phyloP scores from a whole-genome alignment of 2,113 vertebrate genomes.

The Psammodynastes pulverulentus region DNA sequence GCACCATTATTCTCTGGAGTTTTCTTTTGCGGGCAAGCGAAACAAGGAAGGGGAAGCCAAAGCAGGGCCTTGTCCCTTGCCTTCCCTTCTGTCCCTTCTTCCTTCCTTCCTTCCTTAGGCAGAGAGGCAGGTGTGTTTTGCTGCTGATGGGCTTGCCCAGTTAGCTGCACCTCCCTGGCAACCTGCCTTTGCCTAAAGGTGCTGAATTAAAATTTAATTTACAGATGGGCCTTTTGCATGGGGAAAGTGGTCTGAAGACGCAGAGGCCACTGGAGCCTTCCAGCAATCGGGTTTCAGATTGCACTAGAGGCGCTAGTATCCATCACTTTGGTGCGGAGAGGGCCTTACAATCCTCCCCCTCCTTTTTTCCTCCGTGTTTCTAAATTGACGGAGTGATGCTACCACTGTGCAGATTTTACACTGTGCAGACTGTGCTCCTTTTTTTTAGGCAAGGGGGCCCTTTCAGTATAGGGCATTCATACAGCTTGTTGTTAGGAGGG shows the following conservation, averaged over 20 bases:
- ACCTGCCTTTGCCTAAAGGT: neutral
- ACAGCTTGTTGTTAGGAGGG: neutral
- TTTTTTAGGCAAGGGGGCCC: neutral
- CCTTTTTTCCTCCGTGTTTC: neutral
- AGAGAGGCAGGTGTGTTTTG: neutral
- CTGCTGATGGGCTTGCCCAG: neutral
- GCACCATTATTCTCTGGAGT: neutral
- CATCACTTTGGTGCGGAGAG: neutral
- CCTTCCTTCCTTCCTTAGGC: neutral
- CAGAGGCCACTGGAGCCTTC: neutral
- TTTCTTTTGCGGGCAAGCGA: neutral
- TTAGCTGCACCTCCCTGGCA: neutral
- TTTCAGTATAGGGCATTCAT: neutral
- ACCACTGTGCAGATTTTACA: neutral
- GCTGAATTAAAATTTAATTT: neutral
- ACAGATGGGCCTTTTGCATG: neutral
- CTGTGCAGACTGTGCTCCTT: too few relatives aligned
- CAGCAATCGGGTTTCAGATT: neutral
- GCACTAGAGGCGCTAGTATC: neutral
- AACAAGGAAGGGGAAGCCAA: neutral
- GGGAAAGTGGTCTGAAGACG: neutral
- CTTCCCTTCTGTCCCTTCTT: neutral
- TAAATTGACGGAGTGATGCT: neutral
- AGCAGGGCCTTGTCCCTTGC: neutral
- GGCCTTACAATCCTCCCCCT: neutral